Percentiles rank a stretch among this genome's conserved stretches.
Evolutionary conservation across 2,797 vertebrate species (phyloP).

Genomic region (Sebastes cheni): DNA sequence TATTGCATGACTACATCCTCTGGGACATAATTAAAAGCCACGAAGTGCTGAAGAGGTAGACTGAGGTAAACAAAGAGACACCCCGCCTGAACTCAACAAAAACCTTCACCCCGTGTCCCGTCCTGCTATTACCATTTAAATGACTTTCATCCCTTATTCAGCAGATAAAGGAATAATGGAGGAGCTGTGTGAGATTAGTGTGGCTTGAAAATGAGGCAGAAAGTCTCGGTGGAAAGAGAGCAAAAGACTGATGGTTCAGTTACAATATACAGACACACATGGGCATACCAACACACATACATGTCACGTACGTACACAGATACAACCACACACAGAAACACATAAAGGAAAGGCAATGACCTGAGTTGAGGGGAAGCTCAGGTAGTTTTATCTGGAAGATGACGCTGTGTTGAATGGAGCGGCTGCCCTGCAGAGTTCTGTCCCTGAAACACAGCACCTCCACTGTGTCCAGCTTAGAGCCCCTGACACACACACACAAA

Average conservation of each 20-base stretch:
- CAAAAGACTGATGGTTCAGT: neutral
- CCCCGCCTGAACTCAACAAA: constrained; percentile 37
- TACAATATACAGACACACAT: neutral
- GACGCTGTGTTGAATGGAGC: constrained; percentile 91
- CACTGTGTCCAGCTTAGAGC: constrained; percentile 80
- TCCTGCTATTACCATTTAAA: constrained; percentile 64
- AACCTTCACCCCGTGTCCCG: constrained; percentile 6
- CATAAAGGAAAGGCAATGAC: constrained; percentile 73
- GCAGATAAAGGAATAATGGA: constrained; percentile 47
- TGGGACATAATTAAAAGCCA: constrained; percentile 36
- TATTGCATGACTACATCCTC: constrained; percentile 20
- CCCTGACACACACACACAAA: constrained; percentile 80
- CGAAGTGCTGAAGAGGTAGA: constrained; percentile 4
- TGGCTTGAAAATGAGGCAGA: constrained; percentile 8
- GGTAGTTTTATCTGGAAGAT: constrained; percentile 92
- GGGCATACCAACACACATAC: neutral
- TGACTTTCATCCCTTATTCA: constrained; percentile 44
- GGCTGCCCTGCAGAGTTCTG: constrained; percentile 91
- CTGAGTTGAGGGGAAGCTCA: constrained; percentile 81
- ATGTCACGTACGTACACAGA: neutral
- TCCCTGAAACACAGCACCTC: constrained; percentile 96
- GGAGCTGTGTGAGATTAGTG: constrained; percentile 10
- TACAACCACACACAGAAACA: neutral
- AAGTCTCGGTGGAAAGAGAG: constrained; percentile 2
- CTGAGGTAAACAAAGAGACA: constrained; percentile 46